These are phyloP conservation scores for Setipinna tenuifilis DNA, from an alignment of 2,797 vertebrate genomes.

Conservation along the genomic window DNA sequence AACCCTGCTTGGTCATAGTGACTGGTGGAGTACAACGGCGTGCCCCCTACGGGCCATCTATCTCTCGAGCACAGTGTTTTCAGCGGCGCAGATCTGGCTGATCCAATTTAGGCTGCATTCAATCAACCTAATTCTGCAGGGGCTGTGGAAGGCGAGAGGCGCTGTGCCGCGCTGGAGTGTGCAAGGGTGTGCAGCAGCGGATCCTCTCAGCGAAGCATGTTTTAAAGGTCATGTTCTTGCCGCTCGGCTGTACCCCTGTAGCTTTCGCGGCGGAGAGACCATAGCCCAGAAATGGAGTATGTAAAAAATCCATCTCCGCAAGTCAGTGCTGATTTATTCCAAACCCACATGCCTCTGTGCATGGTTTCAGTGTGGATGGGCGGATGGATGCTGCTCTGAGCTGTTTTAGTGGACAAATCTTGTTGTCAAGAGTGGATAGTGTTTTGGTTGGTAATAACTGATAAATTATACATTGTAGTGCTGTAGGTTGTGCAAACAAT, in stretches of 20 bases:
- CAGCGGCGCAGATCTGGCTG: constrained; percentile 63
- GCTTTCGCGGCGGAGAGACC: constrained; percentile 44
- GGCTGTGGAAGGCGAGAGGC: constrained; percentile 50
- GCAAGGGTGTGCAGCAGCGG: constrained; percentile 66
- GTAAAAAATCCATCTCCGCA: constrained; percentile 55
- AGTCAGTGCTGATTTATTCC: constrained; percentile 16
- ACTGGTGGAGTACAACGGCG: not conserved
- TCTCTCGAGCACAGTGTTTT: constrained; percentile 62
- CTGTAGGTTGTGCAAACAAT: not conserved
- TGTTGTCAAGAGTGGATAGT: not conserved
- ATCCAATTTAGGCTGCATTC: constrained; percentile 74
- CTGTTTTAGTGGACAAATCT: not conserved
- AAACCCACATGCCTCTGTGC: not conserved
- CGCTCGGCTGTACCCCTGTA: constrained; percentile 51
- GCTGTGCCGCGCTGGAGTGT: no score
- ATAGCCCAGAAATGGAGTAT: constrained; percentile 60
- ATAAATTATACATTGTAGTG: not conserved
- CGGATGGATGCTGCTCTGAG: not conserved
- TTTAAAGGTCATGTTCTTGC: constrained; percentile 76
- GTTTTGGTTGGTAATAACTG: not conserved
- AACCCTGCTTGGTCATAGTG: not conserved
- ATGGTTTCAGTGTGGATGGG: not conserved
- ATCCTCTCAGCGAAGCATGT: constrained; percentile 74
- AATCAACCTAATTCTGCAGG: constrained; percentile 75
- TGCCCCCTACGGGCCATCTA: constrained; percentile 23